Conservation (phyloP, 92 coral and sea anemone genomes). For the Siderastrea siderea region DNA sequence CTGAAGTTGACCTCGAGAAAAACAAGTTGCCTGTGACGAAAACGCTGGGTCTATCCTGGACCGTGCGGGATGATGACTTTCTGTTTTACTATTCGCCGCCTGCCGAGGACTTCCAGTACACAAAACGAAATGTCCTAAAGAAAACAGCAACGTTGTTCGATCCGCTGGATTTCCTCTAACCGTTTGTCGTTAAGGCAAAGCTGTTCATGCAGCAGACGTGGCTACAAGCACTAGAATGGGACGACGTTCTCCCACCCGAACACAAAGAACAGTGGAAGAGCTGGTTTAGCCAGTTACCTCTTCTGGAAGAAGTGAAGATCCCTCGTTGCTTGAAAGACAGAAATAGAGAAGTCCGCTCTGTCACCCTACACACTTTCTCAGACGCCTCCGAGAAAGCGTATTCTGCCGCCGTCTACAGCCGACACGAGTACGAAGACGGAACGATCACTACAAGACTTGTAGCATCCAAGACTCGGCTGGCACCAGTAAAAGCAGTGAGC, state of each 20-base stretch:
- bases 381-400: slow-evolving; percentile 62
- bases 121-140: slow-evolving; percentile 49
- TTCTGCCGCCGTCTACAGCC: slow-evolving; percentile 56
- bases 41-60: slow-evolving; percentile 42
- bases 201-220: slow-evolving; percentile 58
- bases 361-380: slow-evolving; percentile 53
- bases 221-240: slow-evolving; percentile 57
- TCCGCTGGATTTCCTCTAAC: slow-evolving; percentile 55
- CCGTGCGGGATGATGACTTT: slow-evolving; percentile 39
- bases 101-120: slow-evolving; percentile 26
- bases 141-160: slow-evolving; percentile 53
- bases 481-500: slow-evolving; percentile 51
- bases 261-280: slow-evolving; percentile 36
- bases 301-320: slow-evolving; percentile 53
- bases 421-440: slow-evolving; percentile 42
- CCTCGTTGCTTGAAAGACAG: slow-evolving; percentile 50
- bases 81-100: slow-evolving; percentile 49
- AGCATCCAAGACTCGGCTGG: slow-evolving; percentile 48
- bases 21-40: slow-evolving; percentile 25
- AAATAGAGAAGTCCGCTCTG: neutral
- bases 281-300: slow-evolving; percentile 44
- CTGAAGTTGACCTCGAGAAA: slow-evolving; percentile 37
- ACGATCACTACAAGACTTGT: slow-evolving; percentile 24
- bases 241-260: slow-evolving; percentile 23
- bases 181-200: slow-evolving; percentile 47